These are phyloP conservation scores for Steatornis caripensis DNA, from an alignment of 2,113 vertebrate species.

Conservation along the genomic window DNA sequence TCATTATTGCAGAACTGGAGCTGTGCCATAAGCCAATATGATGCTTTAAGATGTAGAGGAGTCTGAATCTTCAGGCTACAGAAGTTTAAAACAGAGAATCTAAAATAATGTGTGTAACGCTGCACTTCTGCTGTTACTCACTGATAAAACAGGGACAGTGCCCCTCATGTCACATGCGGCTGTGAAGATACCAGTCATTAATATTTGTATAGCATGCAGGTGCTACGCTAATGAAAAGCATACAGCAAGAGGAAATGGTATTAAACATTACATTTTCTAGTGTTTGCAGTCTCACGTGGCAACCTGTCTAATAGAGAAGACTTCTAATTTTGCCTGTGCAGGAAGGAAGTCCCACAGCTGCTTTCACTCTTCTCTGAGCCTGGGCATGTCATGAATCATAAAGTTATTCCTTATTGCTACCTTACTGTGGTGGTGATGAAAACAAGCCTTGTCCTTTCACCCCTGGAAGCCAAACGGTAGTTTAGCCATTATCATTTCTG, in stretches of 20 bases:
- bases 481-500: neutral
- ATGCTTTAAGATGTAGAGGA: neutral
- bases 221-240: neutral
- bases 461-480: neutral
- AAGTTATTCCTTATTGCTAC: neutral
- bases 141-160: neutral
- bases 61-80: neutral
- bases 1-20: neutral
- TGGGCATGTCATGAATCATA: neutral
- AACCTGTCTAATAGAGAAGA: neutral
- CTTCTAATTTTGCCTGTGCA: neutral
- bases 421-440: neutral
- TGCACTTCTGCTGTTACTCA: neutral
- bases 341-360: neutral
- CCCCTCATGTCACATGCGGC: fast-evolving
- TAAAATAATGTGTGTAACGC: neutral
- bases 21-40: neutral
- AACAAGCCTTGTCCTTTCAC: neutral
- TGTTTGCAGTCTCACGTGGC: neutral
- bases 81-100: neutral
- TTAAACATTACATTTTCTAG: neutral
- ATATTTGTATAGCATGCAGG: neutral
- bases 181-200: neutral
- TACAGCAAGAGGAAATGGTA: neutral
- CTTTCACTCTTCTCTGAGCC: neutral